Base-by-base conservation (phyloP, 2,888 invertebrate species). In the Ectemnius lituratus region DNA sequence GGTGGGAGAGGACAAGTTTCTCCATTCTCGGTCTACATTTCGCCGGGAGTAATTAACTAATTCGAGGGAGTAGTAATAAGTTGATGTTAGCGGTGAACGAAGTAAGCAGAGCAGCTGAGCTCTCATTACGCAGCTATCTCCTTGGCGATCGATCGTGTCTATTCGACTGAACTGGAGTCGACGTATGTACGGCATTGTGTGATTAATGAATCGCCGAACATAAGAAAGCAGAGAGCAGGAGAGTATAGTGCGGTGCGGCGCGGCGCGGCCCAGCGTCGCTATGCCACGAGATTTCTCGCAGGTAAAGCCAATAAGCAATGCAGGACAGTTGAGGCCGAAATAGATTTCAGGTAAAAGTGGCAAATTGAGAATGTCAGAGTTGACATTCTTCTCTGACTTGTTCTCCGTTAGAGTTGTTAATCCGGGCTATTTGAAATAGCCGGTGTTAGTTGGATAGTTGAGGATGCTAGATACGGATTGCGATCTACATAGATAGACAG, bases 111-210 rank as follows among this genome's bases (percentile, higher is more conserved):
- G 71, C 69, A 72, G 47, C 71, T 52, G 66, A 78, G 78, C 89
- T 89, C 89, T 89, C 89, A 89, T 89, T 89, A 89, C 88, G 84
- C 79, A 80, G 85, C 83, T 88, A 89, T 89, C 89, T 87, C 77
- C 79, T 76, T 78, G 70, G 70, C 84, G 88, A 88, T 89, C 89
- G 85, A 87, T 87, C 85, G 88, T 82, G 78, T 78, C 83, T 85
- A 81, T 84, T 84, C 85, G 80, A 80, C 79, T 37, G 8, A 8
- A 37, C 37, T 37, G 8, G 37, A 37, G 37, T 37, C 37, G 37
- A 37, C 37, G 28, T 2, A 80, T 81, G 85, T 23, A 23, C 75
- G 80, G 75, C 78, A 76, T 79, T 79, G 84, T 81, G 88, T 89
- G 89, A 89, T 89, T 89, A 89, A 89, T 89, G 89, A 88, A 86